phyloP scores from a whole-genome alignment of 2,113 vertebrate genomes.

The Phasianus colchicus region DNA sequence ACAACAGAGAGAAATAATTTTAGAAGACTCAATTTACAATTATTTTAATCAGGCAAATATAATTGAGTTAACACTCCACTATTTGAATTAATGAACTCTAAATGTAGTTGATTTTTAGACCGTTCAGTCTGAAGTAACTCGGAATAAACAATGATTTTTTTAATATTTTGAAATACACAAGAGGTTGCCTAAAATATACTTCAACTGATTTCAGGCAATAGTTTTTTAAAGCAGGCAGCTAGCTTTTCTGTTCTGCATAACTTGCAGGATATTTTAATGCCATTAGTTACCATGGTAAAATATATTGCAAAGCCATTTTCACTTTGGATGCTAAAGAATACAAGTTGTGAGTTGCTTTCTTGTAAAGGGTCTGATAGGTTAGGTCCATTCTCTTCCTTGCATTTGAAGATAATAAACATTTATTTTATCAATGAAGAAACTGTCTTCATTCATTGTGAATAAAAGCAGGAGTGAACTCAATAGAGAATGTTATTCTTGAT shows the following conservation, averaged over 20 bases:
- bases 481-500: background rate
- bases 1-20: background rate
- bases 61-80: background rate
- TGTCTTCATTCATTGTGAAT: background rate
- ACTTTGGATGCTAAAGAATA: background rate
- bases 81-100: slow-evolving; percentile 11
- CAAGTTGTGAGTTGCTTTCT: background rate
- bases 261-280: background rate
- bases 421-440: slow-evolving; percentile 3
- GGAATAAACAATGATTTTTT: background rate
- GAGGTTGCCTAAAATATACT: background rate
- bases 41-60: background rate
- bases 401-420: background rate
- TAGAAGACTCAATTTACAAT: background rate
- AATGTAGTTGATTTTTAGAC: background rate
- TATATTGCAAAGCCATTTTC: background rate
- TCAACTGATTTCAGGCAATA: background rate
- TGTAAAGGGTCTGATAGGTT: background rate
- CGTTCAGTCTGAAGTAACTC: background rate
- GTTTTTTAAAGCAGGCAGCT: background rate
- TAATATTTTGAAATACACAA: background rate
- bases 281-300: background rate
- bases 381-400: background rate
- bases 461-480: background rate
- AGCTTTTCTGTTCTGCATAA: background rate